A percentile compares a stretch with the other conserved stretches of the same genome.
Conservation (phyloP, 2,113 vertebrate genomes). For the Callospermophilus lateralis region DNA sequence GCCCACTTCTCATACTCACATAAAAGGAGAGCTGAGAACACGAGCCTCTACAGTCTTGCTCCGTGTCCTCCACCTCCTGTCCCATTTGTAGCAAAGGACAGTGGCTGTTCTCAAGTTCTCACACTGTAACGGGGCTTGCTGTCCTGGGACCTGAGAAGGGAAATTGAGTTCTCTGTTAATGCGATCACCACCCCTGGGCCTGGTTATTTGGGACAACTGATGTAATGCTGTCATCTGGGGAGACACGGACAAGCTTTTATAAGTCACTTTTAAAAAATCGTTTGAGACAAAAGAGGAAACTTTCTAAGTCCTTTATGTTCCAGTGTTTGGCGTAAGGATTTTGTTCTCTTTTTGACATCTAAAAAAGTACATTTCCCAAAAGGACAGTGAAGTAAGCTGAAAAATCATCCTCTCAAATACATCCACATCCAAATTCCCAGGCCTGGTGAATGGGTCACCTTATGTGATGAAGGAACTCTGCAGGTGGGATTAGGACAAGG, state of each 20-base stretch:
- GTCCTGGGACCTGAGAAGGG: slow-evolving; percentile 58
- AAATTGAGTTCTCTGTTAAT: slow-evolving; percentile 71
- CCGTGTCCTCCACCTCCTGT: not conserved
- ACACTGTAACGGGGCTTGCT: slow-evolving; percentile 22
- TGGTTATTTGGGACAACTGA: slow-evolving; percentile 59
- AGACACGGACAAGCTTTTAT: slow-evolving; percentile 40
- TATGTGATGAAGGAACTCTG: not conserved
- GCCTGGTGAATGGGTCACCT: not conserved
- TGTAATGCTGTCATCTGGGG: not conserved
- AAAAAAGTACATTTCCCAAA: not conserved
- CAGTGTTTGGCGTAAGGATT: not conserved
- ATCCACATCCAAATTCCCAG: not conserved
- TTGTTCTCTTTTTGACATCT: not conserved
- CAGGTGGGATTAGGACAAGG: not conserved
- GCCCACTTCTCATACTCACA: not conserved
- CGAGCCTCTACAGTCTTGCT: not conserved
- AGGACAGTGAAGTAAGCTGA: not conserved
- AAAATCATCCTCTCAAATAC: not conserved
- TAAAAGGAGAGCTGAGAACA: not conserved
- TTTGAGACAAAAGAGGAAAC: not conserved
- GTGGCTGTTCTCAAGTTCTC: not conserved
- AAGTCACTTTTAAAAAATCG: slow-evolving; percentile 68
- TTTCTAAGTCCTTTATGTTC: not conserved
- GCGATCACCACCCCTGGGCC: slow-evolving; percentile 43
- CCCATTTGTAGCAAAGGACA: not conserved